These are phyloP conservation scores for Grammomys dolichurus DNA, from an alignment of 2,113 vertebrate genomes.

Conservation along the genomic window DNA sequence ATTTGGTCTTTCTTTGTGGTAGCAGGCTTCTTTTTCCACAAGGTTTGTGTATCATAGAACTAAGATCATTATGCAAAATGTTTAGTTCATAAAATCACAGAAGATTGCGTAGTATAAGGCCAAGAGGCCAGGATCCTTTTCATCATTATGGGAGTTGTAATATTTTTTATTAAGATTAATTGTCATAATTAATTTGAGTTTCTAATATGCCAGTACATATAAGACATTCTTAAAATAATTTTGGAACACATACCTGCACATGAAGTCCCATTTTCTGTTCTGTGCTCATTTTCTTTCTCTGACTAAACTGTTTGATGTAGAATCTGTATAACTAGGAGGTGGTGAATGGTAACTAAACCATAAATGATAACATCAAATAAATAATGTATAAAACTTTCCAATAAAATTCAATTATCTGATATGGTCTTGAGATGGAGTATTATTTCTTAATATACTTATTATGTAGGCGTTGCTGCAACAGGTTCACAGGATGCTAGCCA, in stretches of 20 bases:
- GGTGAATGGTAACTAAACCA: neutral
- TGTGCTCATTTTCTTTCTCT: neutral
- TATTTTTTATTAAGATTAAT: neutral
- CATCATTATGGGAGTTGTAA: neutral
- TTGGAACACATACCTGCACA: neutral
- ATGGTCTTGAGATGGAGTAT: neutral
- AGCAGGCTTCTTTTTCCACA: neutral
- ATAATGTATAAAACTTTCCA: neutral
- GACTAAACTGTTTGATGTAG: neutral
- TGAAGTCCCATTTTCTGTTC: fast-evolving
- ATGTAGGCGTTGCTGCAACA: neutral
- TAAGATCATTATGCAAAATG: neutral
- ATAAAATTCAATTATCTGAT: constrained; percentile 1
- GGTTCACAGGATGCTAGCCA: too few relatives aligned
- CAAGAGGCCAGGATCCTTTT: neutral
- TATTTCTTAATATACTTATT: neutral
- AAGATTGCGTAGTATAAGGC: neutral
- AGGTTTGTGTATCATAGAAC: neutral
- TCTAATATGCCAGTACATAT: neutral
- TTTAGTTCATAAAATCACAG: neutral
- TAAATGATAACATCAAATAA: neutral
- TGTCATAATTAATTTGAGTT: neutral
- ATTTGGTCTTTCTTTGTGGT: neutral
- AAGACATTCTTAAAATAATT: neutral
- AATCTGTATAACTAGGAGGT: neutral